These are phyloP conservation scores for Oscheius sp. DNA, from an alignment of 1,140 invertebrate genomes.

Conservation along the genomic window DNA sequence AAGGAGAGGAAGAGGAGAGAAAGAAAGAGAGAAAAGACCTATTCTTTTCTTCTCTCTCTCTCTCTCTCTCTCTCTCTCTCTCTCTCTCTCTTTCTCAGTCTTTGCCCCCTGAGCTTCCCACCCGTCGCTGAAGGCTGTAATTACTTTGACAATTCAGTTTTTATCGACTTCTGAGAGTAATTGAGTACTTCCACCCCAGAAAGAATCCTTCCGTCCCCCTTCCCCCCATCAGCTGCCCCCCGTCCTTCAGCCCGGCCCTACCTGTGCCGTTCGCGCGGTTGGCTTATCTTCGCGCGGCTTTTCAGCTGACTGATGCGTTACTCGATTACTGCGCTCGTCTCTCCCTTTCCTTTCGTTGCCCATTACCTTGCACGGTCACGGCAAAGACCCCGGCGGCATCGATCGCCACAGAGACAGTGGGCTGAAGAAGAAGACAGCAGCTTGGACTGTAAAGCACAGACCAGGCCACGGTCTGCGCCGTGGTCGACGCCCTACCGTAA, in stretches of 20 bases:
- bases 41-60: background rate
- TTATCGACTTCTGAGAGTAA: no score
- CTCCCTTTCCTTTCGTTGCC: background rate
- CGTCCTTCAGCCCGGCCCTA: no score
- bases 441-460: background rate
- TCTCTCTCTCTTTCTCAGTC: no score
- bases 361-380: constrained; percentile 2
- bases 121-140: no score
- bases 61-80: background rate
- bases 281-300: no score
- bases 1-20: no score
- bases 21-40: background rate
- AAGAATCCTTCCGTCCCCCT: no score
- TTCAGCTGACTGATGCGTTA: constrained; percentile 8
- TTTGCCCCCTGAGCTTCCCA: no score
- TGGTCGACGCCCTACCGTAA: background rate
- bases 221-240: no score
- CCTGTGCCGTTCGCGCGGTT: no score
- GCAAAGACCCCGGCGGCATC: background rate
- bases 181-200: no score
- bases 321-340: background rate
- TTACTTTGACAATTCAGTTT: no score
- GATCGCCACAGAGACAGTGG: background rate
- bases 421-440: background rate
- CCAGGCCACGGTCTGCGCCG: background rate